Conservation (phyloP, 2,888 invertebrate genomes). For the Cephus pulcher region DNA sequence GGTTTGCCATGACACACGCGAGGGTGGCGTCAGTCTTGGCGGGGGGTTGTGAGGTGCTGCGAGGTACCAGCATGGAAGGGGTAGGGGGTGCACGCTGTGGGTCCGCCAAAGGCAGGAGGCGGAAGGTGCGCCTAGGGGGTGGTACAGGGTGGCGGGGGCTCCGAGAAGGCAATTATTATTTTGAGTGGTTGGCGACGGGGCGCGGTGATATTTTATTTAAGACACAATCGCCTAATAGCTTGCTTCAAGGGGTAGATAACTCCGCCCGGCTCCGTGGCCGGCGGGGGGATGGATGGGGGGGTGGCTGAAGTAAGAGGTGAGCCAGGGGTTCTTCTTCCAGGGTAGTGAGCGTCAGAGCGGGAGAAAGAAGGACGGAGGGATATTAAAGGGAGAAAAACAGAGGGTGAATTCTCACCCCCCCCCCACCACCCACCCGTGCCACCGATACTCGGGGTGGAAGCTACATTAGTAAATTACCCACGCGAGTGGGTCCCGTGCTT, state of each 20-base stretch:
- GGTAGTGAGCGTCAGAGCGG: slow-evolving; percentile 25
- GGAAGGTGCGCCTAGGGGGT: neutral
- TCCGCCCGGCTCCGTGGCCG: slow-evolving; percentile 27
- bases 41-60: slow-evolving; percentile 5
- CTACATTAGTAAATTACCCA: slow-evolving; percentile 60
- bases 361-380: slow-evolving; percentile 23
- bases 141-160: slow-evolving; percentile 28
- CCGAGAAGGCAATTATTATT: slow-evolving; percentile 62
- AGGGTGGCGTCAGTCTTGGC: neutral
- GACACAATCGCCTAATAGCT: slow-evolving; percentile 65
- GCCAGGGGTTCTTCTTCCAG: slow-evolving; percentile 17
- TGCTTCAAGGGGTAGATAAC: slow-evolving; percentile 46
- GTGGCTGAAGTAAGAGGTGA: slow-evolving; percentile 9
- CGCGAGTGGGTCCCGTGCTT: slow-evolving; percentile 27
- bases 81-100: neutral
- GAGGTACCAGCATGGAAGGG: neutral
- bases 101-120: neutral
- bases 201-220: slow-evolving; percentile 63
- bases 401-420: neutral
- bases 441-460: slow-evolving; percentile 27
- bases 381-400: slow-evolving; percentile 6
- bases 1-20: neutral
- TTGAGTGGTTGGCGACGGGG: slow-evolving; percentile 61
- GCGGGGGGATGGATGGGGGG: slow-evolving; percentile 12
- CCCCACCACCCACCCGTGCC: neutral